Conservation (phyloP, 2,888 invertebrate species). For the Entomobrya multifasciata region DNA sequence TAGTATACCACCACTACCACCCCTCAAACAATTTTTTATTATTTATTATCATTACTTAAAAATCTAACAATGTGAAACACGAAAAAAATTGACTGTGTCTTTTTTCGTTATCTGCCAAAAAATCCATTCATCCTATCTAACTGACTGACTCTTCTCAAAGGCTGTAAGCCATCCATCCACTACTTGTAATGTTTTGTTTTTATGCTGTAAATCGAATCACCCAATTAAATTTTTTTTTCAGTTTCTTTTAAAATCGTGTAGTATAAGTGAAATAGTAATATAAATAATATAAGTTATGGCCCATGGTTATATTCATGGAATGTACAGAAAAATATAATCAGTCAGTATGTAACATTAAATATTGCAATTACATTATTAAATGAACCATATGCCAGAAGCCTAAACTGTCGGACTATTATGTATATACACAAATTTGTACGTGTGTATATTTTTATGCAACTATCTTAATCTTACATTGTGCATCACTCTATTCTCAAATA, state of each 20-base stretch:
- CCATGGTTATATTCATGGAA: conserved; percentile 25
- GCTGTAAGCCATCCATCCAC: background rate
- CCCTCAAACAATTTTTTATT: background rate
- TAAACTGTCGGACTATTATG: too few species aligned
- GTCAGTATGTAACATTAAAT: conserved; percentile 16
- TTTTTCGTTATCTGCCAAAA: conserved; percentile 54
- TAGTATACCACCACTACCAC: background rate
- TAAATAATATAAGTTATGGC: background rate
- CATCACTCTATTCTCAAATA: conserved; percentile 11
- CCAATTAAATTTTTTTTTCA: conserved; percentile 57
- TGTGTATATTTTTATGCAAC: background rate
- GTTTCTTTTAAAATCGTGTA: background rate
- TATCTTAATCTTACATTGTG: conserved; percentile 6
- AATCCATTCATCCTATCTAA: conserved; percentile 15
- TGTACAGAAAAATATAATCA: conserved; percentile 21
- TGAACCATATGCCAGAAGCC: conserved; percentile 59
- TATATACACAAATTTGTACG: background rate
- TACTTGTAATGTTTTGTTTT: background rate
- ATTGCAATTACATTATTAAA: conserved; percentile 37
- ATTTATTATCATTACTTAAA: conserved; percentile 33
- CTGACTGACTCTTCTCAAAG: conserved; percentile 3
- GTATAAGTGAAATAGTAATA: background rate
- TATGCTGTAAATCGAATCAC: conserved; percentile 48
- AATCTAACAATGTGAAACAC: conserved; percentile 38
- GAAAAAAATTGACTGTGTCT: conserved; percentile 34